Evolutionary conservation across 2,113 vertebrate species (phyloP).

Genomic region (Turnix velox): DNA sequence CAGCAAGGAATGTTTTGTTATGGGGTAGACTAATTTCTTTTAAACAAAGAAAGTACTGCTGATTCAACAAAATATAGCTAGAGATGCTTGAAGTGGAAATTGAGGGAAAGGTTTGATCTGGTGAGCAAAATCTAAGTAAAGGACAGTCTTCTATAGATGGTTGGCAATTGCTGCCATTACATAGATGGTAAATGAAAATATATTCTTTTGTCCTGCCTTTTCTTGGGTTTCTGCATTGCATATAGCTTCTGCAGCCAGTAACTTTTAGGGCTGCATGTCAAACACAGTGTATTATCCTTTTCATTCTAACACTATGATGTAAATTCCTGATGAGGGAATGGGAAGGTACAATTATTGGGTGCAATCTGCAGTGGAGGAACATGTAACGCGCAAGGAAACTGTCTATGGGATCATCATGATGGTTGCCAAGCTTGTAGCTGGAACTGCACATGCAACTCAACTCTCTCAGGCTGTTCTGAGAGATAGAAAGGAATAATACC

Average conservation of each 20-base stretch:
- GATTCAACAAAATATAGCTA: conserved; percentile 4
- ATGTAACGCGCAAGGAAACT: neutral
- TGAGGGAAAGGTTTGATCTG: neutral
- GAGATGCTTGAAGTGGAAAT: neutral
- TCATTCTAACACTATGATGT: neutral
- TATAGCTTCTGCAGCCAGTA: neutral
- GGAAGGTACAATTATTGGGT: neutral
- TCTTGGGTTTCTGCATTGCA: neutral
- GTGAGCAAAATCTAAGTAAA: neutral
- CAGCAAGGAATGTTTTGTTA: neutral
- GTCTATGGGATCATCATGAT: neutral
- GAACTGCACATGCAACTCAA: neutral
- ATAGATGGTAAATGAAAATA: neutral
- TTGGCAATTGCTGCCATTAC: neutral
- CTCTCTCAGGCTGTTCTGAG: neutral
- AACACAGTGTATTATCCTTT: neutral
- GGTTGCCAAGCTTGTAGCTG: neutral
- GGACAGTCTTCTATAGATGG: neutral
- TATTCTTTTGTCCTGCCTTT: neutral
- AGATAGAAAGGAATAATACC: neutral
- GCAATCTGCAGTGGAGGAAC: neutral
- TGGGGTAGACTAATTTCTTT: neutral
- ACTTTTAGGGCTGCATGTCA: neutral
- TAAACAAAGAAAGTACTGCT: neutral
- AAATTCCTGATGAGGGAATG: neutral